A percentile compares a stretch with the other conserved stretches of the same genome.
Evolutionary conservation across 35 echinoderm and acorn worm species (phyloP).

Genomic region (Ophiothrix spiculata): DNA sequence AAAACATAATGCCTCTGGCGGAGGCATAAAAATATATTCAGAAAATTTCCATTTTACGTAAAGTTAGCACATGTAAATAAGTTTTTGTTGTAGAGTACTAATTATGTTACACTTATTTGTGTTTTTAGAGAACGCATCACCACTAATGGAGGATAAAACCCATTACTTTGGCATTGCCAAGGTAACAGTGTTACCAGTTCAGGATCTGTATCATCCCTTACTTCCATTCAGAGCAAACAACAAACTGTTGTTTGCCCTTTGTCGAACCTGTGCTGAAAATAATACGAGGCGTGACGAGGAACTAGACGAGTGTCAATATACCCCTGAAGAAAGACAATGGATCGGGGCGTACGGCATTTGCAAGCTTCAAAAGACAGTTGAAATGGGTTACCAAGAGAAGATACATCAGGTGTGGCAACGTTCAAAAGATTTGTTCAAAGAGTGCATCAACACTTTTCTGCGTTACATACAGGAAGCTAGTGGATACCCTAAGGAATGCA

Average conservation of each 20-base stretch:
- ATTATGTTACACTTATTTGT: no score
- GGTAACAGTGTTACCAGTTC: no score
- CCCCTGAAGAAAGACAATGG: not conserved
- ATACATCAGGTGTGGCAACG: not conserved
- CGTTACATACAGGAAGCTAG: not conserved
- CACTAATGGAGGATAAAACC: no score
- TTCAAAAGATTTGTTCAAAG: not conserved
- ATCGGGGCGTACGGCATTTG: not conserved
- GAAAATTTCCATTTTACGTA: no score
- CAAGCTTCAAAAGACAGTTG: not conserved
- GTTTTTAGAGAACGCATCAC: no score
- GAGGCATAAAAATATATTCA: no score
- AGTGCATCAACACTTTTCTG: not conserved
- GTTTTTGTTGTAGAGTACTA: no score
- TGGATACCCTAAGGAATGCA: not conserved
- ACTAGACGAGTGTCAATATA: not conserved
- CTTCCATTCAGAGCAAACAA: not conserved
- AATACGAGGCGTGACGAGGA: not conserved
- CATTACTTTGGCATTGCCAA: no score
- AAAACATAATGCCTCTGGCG: no score
- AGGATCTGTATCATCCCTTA: no score
- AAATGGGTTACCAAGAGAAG: not conserved
- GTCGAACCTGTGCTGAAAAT: not conserved
- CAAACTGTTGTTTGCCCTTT: not conserved
- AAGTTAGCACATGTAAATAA: no score